phyloP scores from a whole-genome alignment of 2,888 invertebrate species.

The Habroteleia sp. region DNA sequence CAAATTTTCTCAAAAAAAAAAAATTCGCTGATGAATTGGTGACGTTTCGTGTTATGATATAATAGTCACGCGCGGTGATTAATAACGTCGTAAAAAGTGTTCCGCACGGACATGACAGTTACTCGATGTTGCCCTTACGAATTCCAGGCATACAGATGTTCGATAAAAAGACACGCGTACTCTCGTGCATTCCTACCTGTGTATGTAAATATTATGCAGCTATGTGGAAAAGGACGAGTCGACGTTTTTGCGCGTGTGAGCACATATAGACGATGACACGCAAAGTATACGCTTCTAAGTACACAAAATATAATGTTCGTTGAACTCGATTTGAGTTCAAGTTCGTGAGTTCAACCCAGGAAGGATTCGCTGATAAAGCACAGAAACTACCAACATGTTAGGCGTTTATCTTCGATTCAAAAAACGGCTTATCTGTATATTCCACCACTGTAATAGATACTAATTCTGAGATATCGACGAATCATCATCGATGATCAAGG shows the following conservation, averaged over 20 bases:
- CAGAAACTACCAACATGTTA: conserved; percentile 56
- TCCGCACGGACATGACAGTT: conserved; percentile 56
- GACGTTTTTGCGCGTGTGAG: conserved; percentile 65
- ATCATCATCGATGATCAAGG: conserved; percentile 59
- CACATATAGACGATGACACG: conserved; percentile 66
- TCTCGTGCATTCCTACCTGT: conserved; percentile 59
- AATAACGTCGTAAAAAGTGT: conserved; percentile 47
- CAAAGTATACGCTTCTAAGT: conserved; percentile 65
- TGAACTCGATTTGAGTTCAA: conserved; percentile 66
- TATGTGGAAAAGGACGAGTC: conserved; percentile 66
- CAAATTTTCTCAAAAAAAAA: too few species aligned
- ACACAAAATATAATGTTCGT: conserved; percentile 67
- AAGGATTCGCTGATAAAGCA: conserved; percentile 62
- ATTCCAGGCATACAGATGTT: conserved; percentile 70
- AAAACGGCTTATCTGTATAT: conserved; percentile 44
- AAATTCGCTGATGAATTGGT: conserved; percentile 31
- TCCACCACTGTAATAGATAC: conserved; percentile 50
- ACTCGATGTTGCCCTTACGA: conserved; percentile 65
- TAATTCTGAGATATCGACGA: conserved; percentile 57
- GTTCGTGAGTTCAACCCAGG: conserved; percentile 64
- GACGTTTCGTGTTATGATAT: conserved; percentile 57
- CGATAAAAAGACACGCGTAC: conserved; percentile 69
- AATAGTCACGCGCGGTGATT: conserved; percentile 55
- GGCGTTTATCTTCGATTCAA: conserved; percentile 51
- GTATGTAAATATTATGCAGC: conserved; percentile 67